Base-by-base conservation (phyloP, 2,797 vertebrate species). In the Ctenopoma multispine region DNA sequence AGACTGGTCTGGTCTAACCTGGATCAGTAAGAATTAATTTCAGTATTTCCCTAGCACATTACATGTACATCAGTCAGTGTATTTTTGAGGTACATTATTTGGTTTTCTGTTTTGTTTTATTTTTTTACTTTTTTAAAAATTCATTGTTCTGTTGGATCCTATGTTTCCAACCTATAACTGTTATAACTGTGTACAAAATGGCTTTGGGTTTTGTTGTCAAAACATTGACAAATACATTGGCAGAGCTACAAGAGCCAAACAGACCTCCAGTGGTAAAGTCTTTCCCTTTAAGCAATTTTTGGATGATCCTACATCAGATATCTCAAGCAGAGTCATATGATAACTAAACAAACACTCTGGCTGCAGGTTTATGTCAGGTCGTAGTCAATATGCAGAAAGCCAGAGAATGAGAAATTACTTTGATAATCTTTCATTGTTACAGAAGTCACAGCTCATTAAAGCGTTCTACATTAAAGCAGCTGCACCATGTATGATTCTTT, bases 401-500 rank as follows among this genome's bases (percentile, higher is more conserved):
- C 6, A n/a, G 51, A 68, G 48, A 61, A 46, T 40, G 44, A 82
- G 77, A 68, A 81, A 69, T 67, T 41, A 60, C 62, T 72, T 67
- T 36, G 66, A 81, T 88, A 81, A 89, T 89, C 86, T 81, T 79
- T 82, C 50, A 72, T 81, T 74, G 66, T 68, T 41, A 63, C 67
- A 2, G 71, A 77, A 63, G 77, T 86, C 85, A 81, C 50, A 50
- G 80, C 53, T 62, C 75, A 86, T 82, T 84, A 81, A 77, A 81
- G 51, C n/a, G 7, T 51, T 66, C 21, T 54, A 47, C 65, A 9
- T 68, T 10, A 40, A 54, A 77, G 74, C 69, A 66, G 73, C 73
- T 76, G 68, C 43, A 29, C 12, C 8, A 18, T 41, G 36, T 55
- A 63, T 72, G 50, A 62, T 24, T 56, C 63, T 27, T 27, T 47